Evolutionary conservation across 2,888 invertebrate species (phyloP).

Genomic region (Erebia epiphron): DNA sequence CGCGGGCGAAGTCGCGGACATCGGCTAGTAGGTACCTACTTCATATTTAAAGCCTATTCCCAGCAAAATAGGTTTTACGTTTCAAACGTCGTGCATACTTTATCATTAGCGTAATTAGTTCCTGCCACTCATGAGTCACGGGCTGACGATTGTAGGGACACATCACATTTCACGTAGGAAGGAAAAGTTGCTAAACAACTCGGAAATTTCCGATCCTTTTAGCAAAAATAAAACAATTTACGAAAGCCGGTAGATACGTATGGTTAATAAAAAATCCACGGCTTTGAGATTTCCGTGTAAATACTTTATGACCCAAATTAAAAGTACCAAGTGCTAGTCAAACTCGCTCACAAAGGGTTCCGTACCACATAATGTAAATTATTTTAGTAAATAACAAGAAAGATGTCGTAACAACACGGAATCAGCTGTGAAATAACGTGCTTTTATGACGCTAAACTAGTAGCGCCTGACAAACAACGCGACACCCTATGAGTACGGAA

Average conservation of each 20-base stretch:
- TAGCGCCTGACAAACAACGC: too few relatives aligned
- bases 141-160: neutral
- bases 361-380: too few relatives aligned
- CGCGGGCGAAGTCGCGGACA: too few relatives aligned
- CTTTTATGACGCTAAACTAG: too few relatives aligned
- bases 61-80: neutral
- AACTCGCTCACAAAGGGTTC: too few relatives aligned
- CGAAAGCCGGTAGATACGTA: neutral
- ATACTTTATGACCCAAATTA: neutral
- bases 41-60: too few relatives aligned
- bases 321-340: neutral
- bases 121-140: slow-evolving; percentile 8
- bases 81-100: neutral
- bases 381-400: too few relatives aligned
- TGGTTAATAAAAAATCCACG: slow-evolving; percentile 1
- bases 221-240: neutral
- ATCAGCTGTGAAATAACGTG: too few relatives aligned
- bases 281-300: slow-evolving; percentile 6
- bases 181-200: slow-evolving; percentile 4
- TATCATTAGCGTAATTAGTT: slow-evolving; percentile 10
- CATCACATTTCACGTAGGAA: slow-evolving; percentile 5
- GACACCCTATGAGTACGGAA: too few relatives aligned
- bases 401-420: too few relatives aligned
- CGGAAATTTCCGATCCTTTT: neutral
- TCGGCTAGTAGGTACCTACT: too few relatives aligned